Evolutionary conservation across 2,888 invertebrate genomes (phyloP), one percentile per base, ranked within the genome.

Genomic region (Tiliacea aurago): DNA sequence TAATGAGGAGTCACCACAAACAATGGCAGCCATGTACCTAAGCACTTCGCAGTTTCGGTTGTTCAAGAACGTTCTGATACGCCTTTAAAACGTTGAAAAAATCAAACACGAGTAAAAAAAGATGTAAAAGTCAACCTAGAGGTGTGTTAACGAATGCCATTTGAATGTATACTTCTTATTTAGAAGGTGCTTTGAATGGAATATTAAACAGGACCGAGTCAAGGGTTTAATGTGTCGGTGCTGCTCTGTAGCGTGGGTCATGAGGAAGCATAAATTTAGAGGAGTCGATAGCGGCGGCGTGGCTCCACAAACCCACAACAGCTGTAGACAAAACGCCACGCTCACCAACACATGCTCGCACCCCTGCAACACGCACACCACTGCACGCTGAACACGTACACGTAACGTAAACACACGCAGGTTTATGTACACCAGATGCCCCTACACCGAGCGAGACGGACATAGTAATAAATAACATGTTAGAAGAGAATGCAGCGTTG

Each of bases 371-470:
- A 92, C 91, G 81, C 93, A 93, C 92, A 92, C 92, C 87, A 76
- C 76, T 83, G 80, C 84, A 88, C 84, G 71, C 20, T 15, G n/a
- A 83, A 88, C 88, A 89, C 90, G 90, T 92, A 93, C 87, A 92
- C 89, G 83, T 88, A 93, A 94, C 94, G 93, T 96, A 95, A 95
- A 95, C 95, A 96, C 90, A 91, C 93, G 90, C 92, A 94, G 94
- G 94, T 94, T 94, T 95, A 94, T 95, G 95, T 95, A 92, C 92
- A 94, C 95, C 96, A 96, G 95, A 96, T 96, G 96, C 95, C 96
- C 96, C 93, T 88, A 90, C 90, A 93, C 41, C 71, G 94, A 96
- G 90, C 91, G 95, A 93, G 96, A 96, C 92, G 87, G 89, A 91
- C 79, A 89, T 92, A 95, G 89, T 84, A 83, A 84, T 81, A 88